A percentile compares a stretch with the other conserved stretches of the same genome.
Evolutionary conservation across 2,888 invertebrate species (phyloP).

Genomic region (Ctenicera cuprea): DNA sequence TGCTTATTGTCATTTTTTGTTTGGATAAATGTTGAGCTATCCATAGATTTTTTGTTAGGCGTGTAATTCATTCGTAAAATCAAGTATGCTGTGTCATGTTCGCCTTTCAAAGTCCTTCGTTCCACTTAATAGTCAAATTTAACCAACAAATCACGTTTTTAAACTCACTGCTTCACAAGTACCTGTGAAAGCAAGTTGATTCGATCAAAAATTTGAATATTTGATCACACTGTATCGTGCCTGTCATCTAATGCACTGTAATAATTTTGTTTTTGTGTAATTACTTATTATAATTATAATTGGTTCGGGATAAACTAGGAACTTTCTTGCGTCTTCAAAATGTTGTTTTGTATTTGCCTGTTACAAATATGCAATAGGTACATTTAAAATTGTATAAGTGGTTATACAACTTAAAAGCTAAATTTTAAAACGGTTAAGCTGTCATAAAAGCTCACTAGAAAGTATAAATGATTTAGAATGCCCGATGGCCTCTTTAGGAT

Average conservation of each 20-base stretch:
- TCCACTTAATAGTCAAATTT: constrained; percentile 19
- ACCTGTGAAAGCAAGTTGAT: neutral
- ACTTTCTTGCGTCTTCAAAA: too few species aligned
- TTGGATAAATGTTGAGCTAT: neutral
- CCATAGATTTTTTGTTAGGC: neutral
- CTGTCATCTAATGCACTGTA: too few species aligned
- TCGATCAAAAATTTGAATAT: neutral
- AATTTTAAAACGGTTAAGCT: neutral
- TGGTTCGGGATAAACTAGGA: too few species aligned
- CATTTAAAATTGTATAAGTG: neutral
- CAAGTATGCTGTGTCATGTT: constrained; percentile 23
- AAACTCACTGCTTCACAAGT: constrained; percentile 6
- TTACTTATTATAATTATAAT: too few species aligned
- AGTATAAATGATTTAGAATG: constrained; percentile 1
- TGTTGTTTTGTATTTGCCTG: neutral
- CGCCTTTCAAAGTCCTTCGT: constrained; percentile 29
- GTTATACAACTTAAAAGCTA: neutral
- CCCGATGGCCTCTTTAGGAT: constrained; percentile 4
- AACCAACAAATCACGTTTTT: constrained; percentile 16
- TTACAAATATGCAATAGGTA: neutral
- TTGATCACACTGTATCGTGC: too few species aligned
- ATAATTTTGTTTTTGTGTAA: too few species aligned
- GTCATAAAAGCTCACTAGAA: neutral
- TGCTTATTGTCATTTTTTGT: neutral
- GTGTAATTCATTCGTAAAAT: constrained; percentile 9